A percentile compares a stretch with the other conserved stretches of the same genome.
phyloP scores from a whole-genome alignment of 2,113 vertebrate genomes.

The Crotalus horridus region DNA sequence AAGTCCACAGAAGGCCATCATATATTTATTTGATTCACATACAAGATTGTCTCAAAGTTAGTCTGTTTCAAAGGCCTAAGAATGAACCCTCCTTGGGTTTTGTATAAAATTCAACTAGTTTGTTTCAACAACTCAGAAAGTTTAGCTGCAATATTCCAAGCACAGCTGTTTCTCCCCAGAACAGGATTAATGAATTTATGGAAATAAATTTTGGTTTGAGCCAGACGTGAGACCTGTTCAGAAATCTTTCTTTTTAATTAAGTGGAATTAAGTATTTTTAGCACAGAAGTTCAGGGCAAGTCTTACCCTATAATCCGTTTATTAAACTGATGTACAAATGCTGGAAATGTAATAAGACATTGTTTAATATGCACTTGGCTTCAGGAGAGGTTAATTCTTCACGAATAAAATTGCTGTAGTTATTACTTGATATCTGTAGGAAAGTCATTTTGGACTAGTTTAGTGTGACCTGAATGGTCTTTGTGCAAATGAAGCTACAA shows the following conservation, averaged over 20 bases:
- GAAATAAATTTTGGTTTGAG: not conserved
- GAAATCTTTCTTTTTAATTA: not conserved
- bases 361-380: conserved; percentile 4
- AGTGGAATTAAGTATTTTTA: not conserved
- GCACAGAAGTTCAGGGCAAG: not conserved
- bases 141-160: not conserved
- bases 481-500: not conserved
- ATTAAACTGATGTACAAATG: conserved; percentile 17
- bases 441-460: not conserved
- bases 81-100: not conserved
- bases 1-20: not conserved
- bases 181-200: not conserved
- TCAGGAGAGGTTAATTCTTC: conserved; percentile 6
- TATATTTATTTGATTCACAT: not conserved
- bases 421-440: conserved; percentile 9
- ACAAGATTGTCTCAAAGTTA: not conserved
- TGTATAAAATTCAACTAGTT: not conserved
- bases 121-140: not conserved
- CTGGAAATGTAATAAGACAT: conserved; percentile 12
- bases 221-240: not conserved
- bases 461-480: not conserved
- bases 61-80: not conserved
- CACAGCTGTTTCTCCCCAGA: not conserved
- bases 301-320: conserved; percentile 11
- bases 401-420: conserved; percentile 12